These are phyloP conservation scores for Drosophila dives DNA, from an alignment of 2,888 invertebrate genomes.

Conservation along the genomic window DNA sequence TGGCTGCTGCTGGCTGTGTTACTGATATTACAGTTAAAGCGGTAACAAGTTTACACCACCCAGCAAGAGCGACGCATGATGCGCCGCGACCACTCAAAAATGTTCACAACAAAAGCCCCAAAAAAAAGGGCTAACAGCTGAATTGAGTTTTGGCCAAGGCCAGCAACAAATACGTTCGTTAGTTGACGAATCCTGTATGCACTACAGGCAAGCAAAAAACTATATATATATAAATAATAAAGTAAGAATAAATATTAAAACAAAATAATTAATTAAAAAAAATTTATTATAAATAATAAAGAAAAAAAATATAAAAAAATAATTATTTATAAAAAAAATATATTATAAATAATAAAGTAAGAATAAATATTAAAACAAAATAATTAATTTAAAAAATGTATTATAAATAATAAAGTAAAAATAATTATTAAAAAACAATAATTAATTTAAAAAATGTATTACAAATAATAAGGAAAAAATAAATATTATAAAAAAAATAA, in stretches of 20 bases:
- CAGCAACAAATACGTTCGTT: constrained; percentile 11
- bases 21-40: constrained; percentile 79
- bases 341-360: no score
- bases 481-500: no score
- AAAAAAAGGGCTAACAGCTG: constrained; percentile 29
- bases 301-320: no score
- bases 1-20: constrained; percentile 50
- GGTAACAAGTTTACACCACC: constrained; percentile 67
- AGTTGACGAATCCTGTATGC: constrained; percentile 17
- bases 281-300: no score
- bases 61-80: constrained; percentile 45
- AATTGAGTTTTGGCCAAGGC: constrained; percentile 42
- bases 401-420: no score
- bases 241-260: neutral
- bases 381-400: no score
- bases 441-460: no score
- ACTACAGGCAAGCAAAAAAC: neutral
- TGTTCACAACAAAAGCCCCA: constrained; percentile 40
- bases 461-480: no score
- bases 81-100: constrained; percentile 52
- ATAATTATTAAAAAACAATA: no score
- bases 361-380: no score
- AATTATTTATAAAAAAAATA: no score
- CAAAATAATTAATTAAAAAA: no score
- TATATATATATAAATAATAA: neutral